Evolutionary conservation across 1,140 invertebrate species (phyloP).

Genomic region (Drosophila lowei): DNA sequence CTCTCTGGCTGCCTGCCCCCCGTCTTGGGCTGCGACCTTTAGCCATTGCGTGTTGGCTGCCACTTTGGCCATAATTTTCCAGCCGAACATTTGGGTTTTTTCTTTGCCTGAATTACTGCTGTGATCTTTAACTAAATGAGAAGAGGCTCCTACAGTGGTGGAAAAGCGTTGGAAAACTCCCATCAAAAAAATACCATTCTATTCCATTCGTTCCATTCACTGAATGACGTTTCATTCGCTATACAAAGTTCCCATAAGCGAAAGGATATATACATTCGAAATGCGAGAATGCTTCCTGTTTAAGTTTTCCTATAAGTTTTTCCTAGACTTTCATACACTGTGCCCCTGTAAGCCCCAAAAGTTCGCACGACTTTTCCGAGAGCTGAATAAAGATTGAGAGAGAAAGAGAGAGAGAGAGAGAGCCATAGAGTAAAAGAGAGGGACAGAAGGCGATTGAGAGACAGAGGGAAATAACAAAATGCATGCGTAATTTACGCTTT

Average conservation of each 20-base stretch:
- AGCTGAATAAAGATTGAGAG: conserved; percentile 2
- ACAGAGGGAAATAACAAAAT: conserved; percentile 22
- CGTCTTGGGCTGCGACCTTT: conserved; percentile 55
- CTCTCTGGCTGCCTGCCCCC: conserved; percentile 1
- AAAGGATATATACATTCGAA: background rate
- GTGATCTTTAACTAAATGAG: conserved; percentile 42
- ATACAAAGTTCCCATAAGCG: background rate
- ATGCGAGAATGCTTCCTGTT: background rate
- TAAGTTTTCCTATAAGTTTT: background rate
- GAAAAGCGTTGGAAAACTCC: conserved; percentile 15
- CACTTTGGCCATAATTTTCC: conserved; percentile 51
- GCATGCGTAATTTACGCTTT: conserved; percentile 66
- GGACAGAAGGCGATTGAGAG: background rate
- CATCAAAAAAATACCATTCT: background rate
- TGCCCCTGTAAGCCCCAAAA: conserved; percentile 26
- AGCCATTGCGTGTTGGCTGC: conserved; percentile 70
- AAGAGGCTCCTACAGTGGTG: conserved; percentile 3
- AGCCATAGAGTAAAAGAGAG: background rate
- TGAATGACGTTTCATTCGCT: too few relatives aligned
- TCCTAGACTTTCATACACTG: background rate
- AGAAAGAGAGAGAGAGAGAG: background rate
- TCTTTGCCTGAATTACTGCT: conserved; percentile 1
- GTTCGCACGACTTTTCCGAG: conserved; percentile 59
- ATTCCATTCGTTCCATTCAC: too few relatives aligned
- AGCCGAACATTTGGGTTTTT: conserved; percentile 40